These are phyloP conservation scores for Herminia tarsipennalis DNA, from an alignment of 2,888 invertebrate genomes.

Conservation along the genomic window DNA sequence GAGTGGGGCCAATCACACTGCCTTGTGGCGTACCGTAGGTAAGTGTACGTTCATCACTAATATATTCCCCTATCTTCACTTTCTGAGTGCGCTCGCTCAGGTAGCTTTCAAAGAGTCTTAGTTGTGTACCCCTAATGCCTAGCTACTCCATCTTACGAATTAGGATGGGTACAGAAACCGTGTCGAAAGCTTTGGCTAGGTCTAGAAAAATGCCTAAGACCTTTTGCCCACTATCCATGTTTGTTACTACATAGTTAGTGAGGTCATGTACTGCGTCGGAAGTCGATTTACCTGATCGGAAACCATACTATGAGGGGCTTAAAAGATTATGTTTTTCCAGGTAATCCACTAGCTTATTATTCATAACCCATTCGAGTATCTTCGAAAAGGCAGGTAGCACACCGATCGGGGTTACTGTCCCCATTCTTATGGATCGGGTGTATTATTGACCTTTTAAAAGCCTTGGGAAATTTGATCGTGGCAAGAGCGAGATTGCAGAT, in stretches of 20 bases:
- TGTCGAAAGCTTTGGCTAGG: conserved; percentile 7
- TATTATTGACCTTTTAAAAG: conserved; percentile 29
- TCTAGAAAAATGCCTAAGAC: conserved; percentile 12
- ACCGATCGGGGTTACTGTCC: conserved; percentile 22
- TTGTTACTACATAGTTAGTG: conserved; percentile 3
- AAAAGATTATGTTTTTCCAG: conserved; percentile 8
- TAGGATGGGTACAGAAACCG: too few species aligned
- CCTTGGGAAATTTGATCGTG: conserved; percentile 19
- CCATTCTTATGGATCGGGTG: too few species aligned
- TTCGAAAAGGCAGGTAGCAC: conserved; percentile 22
- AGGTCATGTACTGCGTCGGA: conserved; percentile 14
- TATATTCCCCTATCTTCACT: too few species aligned
- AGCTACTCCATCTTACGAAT: too few species aligned
- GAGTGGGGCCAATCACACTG: too few species aligned
- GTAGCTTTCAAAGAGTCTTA: too few species aligned
- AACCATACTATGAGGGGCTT: conserved; percentile 6
- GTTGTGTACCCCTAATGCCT: too few species aligned
- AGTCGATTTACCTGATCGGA: conserved; percentile 6
- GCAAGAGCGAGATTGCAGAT: conserved; percentile 13
- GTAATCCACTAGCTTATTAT: conserved; percentile 5
- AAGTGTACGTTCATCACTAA: too few species aligned
- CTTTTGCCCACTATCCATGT: conserved; percentile 5
- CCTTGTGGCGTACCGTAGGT: too few species aligned
- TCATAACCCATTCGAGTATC: conserved; percentile 24
- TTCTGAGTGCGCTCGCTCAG: too few species aligned